Base-by-base conservation (phyloP, 2,113 vertebrate species). In the Tichodroma muraria region DNA sequence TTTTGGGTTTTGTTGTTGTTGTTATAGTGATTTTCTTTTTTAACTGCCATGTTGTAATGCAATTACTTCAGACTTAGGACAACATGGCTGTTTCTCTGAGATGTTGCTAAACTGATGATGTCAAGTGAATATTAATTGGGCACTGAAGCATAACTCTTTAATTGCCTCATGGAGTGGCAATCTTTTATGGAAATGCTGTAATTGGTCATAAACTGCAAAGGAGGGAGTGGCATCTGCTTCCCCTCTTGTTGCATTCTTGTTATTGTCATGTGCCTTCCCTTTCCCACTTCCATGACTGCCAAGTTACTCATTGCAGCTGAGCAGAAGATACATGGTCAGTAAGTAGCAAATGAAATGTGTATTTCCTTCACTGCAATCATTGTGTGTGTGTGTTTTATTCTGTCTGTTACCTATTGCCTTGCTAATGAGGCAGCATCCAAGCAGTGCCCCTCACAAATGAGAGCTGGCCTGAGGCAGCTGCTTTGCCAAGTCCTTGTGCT, bases 111-210 rank as follows among this genome's bases (percentile, higher is more conserved):
- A 92, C 70, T 79, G 84, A 94, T 96, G 90, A 95, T 94, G 93
- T 91, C 95, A 95, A 95, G 80, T 69, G 91, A 95, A 96, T 97
- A 91, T 95, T 97, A 96, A 97, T 94, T 88, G 84, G 31, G 76
- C 68, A 84, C 40, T 90, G 96, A 95, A 95, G 91, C 91, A 85
- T 92, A 90, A 94, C 81, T 94, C 88, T 95, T 91, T 97, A 97
- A 97, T 97, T 97, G 94, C 86, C 54, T 87, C 37, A 12, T 57
- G 31, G 49, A 92, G 77, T 66, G n/a, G n/a, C n/a, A n/a, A n/a
- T n/a, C n/a, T n/a, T n/a, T 75, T 31, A 40, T 63, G 60, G 49
- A 95, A 89, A 91, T 68, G 37, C 35, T 94, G 40, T 80, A 95
- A 91, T 71, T 93, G 79, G 79, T 85, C 50, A 64, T 73, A 85